Conservation (phyloP, 1,140 invertebrate genomes). For the Ectropis grisescens region DNA sequence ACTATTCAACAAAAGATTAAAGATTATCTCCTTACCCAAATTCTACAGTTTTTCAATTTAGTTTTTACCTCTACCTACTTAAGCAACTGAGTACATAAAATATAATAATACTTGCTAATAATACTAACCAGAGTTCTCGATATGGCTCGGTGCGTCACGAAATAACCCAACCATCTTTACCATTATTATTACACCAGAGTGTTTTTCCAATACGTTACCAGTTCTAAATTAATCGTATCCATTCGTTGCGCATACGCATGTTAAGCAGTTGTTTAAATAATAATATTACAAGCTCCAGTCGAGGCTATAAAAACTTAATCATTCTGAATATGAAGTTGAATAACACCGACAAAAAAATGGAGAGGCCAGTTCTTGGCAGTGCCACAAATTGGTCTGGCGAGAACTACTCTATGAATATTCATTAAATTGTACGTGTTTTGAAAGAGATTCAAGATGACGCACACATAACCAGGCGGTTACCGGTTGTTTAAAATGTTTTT, state of each 20-base stretch:
- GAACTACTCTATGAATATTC: conserved; percentile 54
- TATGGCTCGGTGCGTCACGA: conserved; percentile 11
- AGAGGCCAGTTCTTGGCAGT: conserved; percentile 41
- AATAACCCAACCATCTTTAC: conserved; percentile 13
- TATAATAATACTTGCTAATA: too few relatives aligned
- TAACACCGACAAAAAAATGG: conserved; percentile 46
- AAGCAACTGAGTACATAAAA: too few relatives aligned
- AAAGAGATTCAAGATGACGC: conserved; percentile 52
- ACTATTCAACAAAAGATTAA: too few relatives aligned
- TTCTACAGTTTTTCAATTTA: too few relatives aligned
- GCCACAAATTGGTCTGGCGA: conserved; percentile 47
- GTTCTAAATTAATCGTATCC: conserved; percentile 45
- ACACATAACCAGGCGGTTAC: conserved; percentile 31
- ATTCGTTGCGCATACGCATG: conserved; percentile 37
- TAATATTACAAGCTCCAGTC: conserved; percentile 10
- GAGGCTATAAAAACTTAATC: conserved; percentile 10
- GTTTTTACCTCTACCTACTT: too few relatives aligned
- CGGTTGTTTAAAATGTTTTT: conserved; percentile 18
- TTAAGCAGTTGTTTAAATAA: conserved; percentile 49
- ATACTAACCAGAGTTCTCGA: conserved; percentile 7
- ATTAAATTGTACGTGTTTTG: conserved; percentile 26
- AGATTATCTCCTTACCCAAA: too few relatives aligned
- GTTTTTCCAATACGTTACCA: conserved; percentile 36
- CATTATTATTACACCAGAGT: conserved; percentile 16
- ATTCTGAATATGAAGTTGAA: conserved; percentile 30